These are phyloP conservation scores for Phenacoccus solenopsis DNA, from an alignment of 1,140 invertebrate species.

Conservation along the genomic window DNA sequence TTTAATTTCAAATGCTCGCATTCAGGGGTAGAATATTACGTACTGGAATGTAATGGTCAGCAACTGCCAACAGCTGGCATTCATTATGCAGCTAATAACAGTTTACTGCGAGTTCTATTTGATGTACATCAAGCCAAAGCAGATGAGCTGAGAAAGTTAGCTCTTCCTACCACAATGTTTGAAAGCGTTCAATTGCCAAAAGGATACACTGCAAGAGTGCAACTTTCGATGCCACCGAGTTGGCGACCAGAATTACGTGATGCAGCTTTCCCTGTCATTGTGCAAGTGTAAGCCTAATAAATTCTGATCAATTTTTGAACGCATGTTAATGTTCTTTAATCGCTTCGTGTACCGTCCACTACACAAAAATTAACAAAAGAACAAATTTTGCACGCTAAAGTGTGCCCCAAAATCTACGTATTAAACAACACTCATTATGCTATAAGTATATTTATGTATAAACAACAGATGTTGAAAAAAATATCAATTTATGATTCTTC, in stretches of 20 bases:
- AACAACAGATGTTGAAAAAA: too few species aligned
- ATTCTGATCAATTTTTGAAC: too few species aligned
- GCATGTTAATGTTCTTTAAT: too few species aligned
- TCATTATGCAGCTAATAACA: conserved; percentile 54
- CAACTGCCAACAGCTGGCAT: conserved; percentile 62
- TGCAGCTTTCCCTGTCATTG: conserved; percentile 68
- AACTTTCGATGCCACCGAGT: conserved; percentile 63
- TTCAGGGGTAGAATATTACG: conserved; percentile 42
- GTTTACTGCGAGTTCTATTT: conserved; percentile 54
- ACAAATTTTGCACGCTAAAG: too few species aligned
- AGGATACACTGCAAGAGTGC: conserved; percentile 61
- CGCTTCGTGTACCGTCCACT: too few species aligned
- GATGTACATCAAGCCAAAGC: conserved; percentile 52
- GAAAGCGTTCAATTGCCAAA: conserved; percentile 65
- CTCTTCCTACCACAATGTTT: conserved; percentile 55
- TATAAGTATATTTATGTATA: too few species aligned
- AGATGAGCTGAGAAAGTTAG: conserved; percentile 48
- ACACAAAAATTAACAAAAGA: too few species aligned
- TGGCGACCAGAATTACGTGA: conserved; percentile 71
- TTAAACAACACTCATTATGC: background rate
- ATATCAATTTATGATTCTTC: background rate
- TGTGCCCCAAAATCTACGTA: too few species aligned
- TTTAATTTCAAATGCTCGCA: too few species aligned
- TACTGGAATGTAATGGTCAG: conserved; percentile 64
- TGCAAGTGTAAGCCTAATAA: conserved; percentile 52